These are phyloP conservation scores for Limonius californicus DNA, from an alignment of 1,140 invertebrate genomes.

Conservation along the genomic window DNA sequence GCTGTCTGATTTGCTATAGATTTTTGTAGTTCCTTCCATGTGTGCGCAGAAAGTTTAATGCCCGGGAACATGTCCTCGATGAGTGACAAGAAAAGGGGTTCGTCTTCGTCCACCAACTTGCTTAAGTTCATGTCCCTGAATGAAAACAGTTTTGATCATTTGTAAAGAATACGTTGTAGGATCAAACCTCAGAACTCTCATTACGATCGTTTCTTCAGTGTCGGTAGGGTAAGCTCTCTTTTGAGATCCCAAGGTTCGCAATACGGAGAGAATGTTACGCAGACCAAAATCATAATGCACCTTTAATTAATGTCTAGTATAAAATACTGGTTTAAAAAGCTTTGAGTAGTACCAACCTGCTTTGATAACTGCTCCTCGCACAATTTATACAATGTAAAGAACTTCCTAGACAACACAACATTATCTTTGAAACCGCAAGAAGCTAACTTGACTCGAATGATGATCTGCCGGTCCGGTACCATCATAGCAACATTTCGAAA, in stretches of 20 bases:
- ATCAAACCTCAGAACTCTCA: constrained; percentile 79
- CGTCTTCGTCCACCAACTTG: constrained; percentile 88
- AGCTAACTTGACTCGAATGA: constrained; percentile 92
- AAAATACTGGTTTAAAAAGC: no score
- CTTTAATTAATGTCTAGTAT: no score
- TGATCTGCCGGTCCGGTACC: constrained; percentile 88
- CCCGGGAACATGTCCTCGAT: constrained; percentile 88
- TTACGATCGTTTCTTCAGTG: constrained; percentile 74
- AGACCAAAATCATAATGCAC: constrained; percentile 96
- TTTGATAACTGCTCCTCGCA: constrained; percentile 86
- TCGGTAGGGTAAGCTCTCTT: constrained; percentile 60
- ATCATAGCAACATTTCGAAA: constrained; percentile 90
- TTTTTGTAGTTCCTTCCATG: constrained; percentile 81
- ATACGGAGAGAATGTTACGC: constrained; percentile 86
- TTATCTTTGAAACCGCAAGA: constrained; percentile 90
- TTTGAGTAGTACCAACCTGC: no score
- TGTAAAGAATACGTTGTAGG: constrained; percentile 50
- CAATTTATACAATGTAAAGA: constrained; percentile 85
- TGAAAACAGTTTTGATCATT: no score
- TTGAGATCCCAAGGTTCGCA: constrained; percentile 85
- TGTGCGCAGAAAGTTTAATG: constrained; percentile 80
- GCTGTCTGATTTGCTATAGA: constrained; percentile 69
- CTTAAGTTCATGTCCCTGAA: constrained; percentile 93
- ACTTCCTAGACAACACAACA: constrained; percentile 80
- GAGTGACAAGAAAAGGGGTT: constrained; percentile 86